Evolutionary conservation across 2,797 vertebrate species (phyloP).

Genomic region (Chloroceryle amazona): DNA sequence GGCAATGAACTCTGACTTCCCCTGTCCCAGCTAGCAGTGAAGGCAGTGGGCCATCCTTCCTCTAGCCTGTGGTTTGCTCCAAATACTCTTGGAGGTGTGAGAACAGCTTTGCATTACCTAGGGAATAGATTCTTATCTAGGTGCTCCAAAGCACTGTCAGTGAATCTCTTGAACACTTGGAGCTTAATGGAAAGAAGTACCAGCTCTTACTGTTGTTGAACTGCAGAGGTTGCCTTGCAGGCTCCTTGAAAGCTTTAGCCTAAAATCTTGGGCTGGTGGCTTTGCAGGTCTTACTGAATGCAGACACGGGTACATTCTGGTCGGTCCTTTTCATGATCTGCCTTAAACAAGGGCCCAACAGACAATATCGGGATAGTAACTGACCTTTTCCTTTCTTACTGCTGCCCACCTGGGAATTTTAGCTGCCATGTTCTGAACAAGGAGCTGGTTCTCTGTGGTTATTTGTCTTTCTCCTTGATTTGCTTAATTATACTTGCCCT

Average conservation of each 20-base stretch:
- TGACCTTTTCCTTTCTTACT: neutral
- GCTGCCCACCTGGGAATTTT: neutral
- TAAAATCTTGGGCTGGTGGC: neutral
- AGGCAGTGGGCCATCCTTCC: neutral
- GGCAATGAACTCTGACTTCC: neutral
- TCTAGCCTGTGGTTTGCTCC: neutral
- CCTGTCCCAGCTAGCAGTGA: accelerated
- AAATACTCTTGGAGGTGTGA: neutral
- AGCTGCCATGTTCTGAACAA: neutral
- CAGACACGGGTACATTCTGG: neutral
- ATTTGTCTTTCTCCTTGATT: neutral
- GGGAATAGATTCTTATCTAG: neutral
- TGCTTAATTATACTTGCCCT: constrained; percentile 2
- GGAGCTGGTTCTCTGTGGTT: neutral
- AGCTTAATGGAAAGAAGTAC: neutral
- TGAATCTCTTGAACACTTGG: neutral
- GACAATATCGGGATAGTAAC: neutral
- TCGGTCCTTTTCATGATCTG: neutral
- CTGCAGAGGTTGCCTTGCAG: neutral
- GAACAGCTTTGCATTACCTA: neutral
- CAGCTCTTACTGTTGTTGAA: accelerated
- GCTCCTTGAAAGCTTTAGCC: neutral
- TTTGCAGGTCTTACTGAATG: neutral
- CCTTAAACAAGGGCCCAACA: neutral
- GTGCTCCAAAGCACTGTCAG: neutral